Conservation (phyloP, 2,888 invertebrate species). For the Blera fallax region DNA sequence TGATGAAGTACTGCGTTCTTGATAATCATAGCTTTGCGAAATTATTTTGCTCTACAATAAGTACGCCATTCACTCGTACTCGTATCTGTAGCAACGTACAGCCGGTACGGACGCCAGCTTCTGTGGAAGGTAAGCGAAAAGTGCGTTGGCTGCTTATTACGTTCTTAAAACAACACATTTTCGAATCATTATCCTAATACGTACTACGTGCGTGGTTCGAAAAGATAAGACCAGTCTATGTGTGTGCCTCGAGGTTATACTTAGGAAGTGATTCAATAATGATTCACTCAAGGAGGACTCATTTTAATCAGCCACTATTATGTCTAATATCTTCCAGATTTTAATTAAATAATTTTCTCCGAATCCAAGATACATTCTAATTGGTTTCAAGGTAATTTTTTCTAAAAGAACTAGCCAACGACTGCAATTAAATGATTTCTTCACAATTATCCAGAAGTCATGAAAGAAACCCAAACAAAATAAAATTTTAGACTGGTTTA, state of each 20-base stretch:
- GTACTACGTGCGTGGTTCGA: constrained; percentile 1
- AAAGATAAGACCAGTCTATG: background rate
- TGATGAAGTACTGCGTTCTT: background rate
- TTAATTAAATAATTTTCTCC: background rate
- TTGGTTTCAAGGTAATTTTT: background rate
- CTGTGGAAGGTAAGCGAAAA: background rate
- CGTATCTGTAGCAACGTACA: background rate
- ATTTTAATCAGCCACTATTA: too few species aligned
- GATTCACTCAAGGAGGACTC: background rate
- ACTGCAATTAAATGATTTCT: constrained; percentile 23
- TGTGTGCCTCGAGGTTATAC: constrained; percentile 10
- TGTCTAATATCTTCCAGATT: background rate
- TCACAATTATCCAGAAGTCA: constrained; percentile 20
- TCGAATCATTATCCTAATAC: background rate
- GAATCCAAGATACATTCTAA: background rate
- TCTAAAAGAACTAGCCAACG: background rate
- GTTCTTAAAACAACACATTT: background rate
- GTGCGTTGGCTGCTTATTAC: background rate
- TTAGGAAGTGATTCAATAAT: background rate
- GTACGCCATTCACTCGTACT: background rate
- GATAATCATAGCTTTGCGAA: background rate
- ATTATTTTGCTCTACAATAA: background rate
- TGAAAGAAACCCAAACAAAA: constrained; percentile 8
- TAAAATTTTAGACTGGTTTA: background rate
- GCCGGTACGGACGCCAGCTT: background rate